Conservation (phyloP, 2,797 vertebrate species). For the Anomalospiza imberbis region DNA sequence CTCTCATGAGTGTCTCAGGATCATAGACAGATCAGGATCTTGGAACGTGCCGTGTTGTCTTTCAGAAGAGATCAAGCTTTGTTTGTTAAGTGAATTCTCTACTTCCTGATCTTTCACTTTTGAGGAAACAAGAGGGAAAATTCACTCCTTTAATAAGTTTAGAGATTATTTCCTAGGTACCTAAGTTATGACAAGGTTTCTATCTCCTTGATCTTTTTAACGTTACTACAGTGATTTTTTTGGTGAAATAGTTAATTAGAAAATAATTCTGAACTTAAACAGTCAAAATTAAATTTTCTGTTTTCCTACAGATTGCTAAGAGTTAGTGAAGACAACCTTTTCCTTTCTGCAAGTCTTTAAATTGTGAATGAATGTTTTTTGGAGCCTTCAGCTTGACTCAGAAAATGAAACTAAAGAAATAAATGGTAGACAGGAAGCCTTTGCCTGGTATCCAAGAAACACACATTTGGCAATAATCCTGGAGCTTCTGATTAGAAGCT, state of each 20-base stretch:
- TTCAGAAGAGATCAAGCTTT: neutral
- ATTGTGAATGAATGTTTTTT: neutral
- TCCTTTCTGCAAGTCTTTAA: neutral
- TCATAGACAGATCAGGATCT: no score
- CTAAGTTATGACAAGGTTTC: neutral
- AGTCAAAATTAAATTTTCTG: neutral
- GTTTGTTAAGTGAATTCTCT: neutral
- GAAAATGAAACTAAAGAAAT: neutral
- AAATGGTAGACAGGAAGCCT: neutral
- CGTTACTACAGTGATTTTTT: neutral
- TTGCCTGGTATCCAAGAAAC: neutral
- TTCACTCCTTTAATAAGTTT: neutral
- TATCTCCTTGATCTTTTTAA: neutral
- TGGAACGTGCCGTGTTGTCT: accelerated
- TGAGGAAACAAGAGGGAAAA: neutral
- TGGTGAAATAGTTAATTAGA: neutral
- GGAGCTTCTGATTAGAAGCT: neutral
- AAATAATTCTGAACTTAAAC: neutral
- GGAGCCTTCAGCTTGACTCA: neutral
- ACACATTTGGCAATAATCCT: neutral
- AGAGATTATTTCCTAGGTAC: neutral
- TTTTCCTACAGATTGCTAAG: neutral
- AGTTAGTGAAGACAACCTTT: neutral
- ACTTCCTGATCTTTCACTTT: neutral
- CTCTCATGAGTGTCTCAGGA: neutral